phyloP scores from a whole-genome alignment of 2,888 invertebrate genomes.

The Odontomyia ornata region DNA sequence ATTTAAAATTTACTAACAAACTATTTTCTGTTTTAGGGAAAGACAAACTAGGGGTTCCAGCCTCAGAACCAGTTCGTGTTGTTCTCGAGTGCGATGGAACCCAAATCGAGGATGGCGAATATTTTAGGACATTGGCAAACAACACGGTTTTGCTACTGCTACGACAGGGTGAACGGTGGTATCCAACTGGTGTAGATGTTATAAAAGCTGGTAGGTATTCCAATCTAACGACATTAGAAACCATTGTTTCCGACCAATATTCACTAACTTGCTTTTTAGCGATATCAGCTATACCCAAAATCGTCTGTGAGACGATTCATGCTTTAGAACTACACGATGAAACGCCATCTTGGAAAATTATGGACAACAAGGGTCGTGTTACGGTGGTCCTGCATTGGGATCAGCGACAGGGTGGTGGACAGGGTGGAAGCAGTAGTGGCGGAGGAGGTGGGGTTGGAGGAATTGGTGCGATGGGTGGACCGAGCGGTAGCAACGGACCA shows the following conservation, averaged over 20 bases:
- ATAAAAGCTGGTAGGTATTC: constrained; percentile 84
- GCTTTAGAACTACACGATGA: constrained; percentile 95
- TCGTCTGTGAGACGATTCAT: constrained; percentile 97
- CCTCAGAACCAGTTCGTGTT: constrained; percentile 86
- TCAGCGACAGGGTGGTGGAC: constrained; percentile 77
- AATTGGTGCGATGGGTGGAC: constrained; percentile 58
- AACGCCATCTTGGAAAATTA: constrained; percentile 97
- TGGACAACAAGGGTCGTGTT: constrained; percentile 97
- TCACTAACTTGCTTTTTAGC: constrained; percentile 69
- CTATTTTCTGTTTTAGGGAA: constrained; percentile 74
- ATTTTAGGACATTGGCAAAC: constrained; percentile 92
- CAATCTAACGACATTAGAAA: not conserved
- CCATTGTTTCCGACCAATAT: not conserved
- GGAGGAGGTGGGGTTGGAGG: constrained; percentile 65
- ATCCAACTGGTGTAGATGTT: constrained; percentile 92
- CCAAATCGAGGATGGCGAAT: constrained; percentile 95
- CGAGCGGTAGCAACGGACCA: constrained; percentile 59
- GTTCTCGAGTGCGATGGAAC: constrained; percentile 96
- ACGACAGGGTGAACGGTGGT: constrained; percentile 91
- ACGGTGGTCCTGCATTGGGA: constrained; percentile 97
- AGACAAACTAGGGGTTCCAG: constrained; percentile 88
- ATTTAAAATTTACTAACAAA: too few species aligned
- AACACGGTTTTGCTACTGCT: constrained; percentile 89
- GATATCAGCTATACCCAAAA: constrained; percentile 94
- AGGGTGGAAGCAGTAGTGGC: constrained; percentile 64